Base-by-base conservation (phyloP, 2,113 vertebrate genomes). In the Orthonyx spaldingii region DNA sequence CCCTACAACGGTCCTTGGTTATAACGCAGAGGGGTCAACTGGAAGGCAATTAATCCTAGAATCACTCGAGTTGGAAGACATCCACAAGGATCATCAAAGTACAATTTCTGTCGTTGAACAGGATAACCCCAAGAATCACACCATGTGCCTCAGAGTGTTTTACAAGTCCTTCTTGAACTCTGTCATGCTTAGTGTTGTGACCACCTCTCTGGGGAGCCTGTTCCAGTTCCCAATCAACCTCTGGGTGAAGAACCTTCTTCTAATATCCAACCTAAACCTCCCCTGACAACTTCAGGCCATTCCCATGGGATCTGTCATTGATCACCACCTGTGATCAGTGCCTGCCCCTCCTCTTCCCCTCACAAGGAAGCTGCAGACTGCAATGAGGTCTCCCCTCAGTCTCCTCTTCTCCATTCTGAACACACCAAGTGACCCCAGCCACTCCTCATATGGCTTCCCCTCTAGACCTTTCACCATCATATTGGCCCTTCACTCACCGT, bases 381-480 rank as follows among this genome's bases (percentile, higher is more conserved):
- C 22, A 16, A 0, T 33, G 42, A 23, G 6, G 15, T 81, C 4
- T 50, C 5, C 3, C 14, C n/a, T 79, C 74, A 64, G 8, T 27
- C 26, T 88, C 30, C 24, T 42, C n/a, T 24, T 39, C 42, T 46
- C 22, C 22, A 30, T 33, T 13, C 27, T 74, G 52, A 89, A 66
- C 15, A 37, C 0, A 42, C 1, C 22, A 28, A 5, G 27, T 24
- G 13, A 57, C 8, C 6, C 2, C 13, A 9, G 2, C 0, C 0
- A 1, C 6, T 39, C 3, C 7, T 46, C 33, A 52, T 20, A 42
- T 0, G 0, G 10, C 19, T 65, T 57, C 44, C 22, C n/a, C 27
- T 81, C 22, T 7, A 50, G 18, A 17, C 6, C 16, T 21, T 28
- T 28, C 52, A 66, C 23, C 27, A 33, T 24, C 22, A 28, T 33